Evolutionary conservation across 53 echinoderm and acorn worm genomes (phyloP).

Genomic region (Henricia sp.): DNA sequence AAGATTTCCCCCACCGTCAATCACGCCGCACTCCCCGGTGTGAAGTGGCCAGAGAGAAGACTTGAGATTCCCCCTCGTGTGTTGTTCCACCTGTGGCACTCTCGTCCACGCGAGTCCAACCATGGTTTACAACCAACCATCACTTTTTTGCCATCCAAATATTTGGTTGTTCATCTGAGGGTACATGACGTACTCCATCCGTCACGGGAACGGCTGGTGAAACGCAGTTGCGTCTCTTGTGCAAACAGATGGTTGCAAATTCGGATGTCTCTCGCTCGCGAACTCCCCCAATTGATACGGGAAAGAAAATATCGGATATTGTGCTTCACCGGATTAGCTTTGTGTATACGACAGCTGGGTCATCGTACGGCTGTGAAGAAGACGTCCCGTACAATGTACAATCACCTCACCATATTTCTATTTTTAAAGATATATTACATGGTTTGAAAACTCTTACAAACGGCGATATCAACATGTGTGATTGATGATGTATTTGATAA

Average conservation of each 20-base stretch:
- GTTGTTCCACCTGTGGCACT: slow-evolving; percentile 52
- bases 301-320: slow-evolving; percentile 17
- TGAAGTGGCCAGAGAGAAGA: not conserved
- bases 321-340: not conserved
- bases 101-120: slow-evolving; percentile 3
- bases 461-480: too few species aligned
- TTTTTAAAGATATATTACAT: not conserved
- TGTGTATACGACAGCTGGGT: slow-evolving; percentile 43
- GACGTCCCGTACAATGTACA: slow-evolving; percentile 19
- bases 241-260: slow-evolving; percentile 11
- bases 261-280: not conserved
- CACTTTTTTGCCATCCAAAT: not conserved
- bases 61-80: not conserved
- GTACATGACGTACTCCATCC: not conserved
- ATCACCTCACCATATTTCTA: slow-evolving; percentile 26
- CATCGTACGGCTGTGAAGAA: not conserved
- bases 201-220: not conserved
- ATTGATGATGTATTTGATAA: too few species aligned
- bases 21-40: slow-evolving; percentile 3
- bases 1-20: slow-evolving; percentile 31
- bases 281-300: not conserved
- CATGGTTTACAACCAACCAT: not conserved
- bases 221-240: slow-evolving; percentile 15
- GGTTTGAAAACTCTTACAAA: not conserved
- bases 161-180: slow-evolving; percentile 42